Conservation (phyloP, 2,113 vertebrate genomes). For the Brienomyrus longianalis region DNA sequence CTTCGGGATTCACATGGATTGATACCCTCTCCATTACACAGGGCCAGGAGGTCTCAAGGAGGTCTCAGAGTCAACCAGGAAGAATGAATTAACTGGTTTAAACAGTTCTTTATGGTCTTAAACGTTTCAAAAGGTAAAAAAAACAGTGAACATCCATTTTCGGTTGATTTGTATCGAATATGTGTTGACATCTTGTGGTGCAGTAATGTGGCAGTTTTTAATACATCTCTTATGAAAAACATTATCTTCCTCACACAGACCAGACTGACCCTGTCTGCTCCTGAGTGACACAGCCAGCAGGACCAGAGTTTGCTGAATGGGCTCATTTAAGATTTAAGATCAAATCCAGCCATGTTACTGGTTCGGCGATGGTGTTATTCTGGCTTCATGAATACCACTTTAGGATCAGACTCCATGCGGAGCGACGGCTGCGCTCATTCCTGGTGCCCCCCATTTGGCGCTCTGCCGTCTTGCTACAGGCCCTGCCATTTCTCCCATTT, state of each 20-base stretch:
- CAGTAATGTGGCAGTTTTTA: background rate
- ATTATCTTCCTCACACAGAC: background rate
- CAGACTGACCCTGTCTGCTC: background rate
- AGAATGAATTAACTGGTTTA: background rate
- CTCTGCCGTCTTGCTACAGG: background rate
- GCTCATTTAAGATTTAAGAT: background rate
- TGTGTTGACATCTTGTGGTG: background rate
- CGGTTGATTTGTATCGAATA: background rate
- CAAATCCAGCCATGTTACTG: background rate
- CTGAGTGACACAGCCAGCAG: background rate
- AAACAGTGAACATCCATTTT: background rate
- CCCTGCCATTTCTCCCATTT: background rate
- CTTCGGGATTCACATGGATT: background rate
- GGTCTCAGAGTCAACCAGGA: background rate
- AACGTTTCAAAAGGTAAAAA: background rate
- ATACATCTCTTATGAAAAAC: background rate
- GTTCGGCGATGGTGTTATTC: background rate
- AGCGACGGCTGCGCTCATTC: background rate
- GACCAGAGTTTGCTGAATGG: background rate
- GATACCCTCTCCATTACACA: background rate
- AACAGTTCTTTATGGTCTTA: background rate
- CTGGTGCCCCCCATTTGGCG: background rate
- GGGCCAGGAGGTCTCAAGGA: background rate
- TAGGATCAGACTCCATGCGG: background rate
- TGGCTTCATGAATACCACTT: background rate